Evolutionary conservation across 1,140 invertebrate genomes (phyloP).

Genomic region (Macrobrachium nipponense): DNA sequence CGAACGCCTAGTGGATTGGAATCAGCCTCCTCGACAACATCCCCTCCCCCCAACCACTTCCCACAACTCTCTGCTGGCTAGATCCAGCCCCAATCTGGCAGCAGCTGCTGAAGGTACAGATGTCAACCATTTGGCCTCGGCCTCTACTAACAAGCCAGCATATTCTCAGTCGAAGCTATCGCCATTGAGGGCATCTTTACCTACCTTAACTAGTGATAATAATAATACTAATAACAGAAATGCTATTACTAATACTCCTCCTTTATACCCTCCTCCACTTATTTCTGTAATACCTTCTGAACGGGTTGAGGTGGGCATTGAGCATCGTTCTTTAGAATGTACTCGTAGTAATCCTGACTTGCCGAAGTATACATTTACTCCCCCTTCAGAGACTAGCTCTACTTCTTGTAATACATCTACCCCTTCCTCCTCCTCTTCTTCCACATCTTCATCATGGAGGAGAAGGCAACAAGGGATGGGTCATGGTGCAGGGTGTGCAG

Average conservation of each 20-base stretch:
- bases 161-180: slow-evolving; percentile 59
- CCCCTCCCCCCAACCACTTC: slow-evolving; percentile 44
- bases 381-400: slow-evolving; percentile 51
- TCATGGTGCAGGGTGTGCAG: slow-evolving; percentile 55
- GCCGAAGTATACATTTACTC: slow-evolving; percentile 62
- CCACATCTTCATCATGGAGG: slow-evolving; percentile 34
- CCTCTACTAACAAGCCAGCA: slow-evolving; percentile 61
- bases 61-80: slow-evolving; percentile 54
- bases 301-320: slow-evolving; percentile 51
- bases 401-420: slow-evolving; percentile 47
- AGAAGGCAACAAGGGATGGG: slow-evolving; percentile 31
- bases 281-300: slow-evolving; percentile 56
- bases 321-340: slow-evolving; percentile 51
- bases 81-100: slow-evolving; percentile 61
- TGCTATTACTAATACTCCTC: slow-evolving; percentile 17
- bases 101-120: slow-evolving; percentile 53
- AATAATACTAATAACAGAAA: no score
- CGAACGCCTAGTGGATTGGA: slow-evolving; percentile 64
- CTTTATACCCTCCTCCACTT: slow-evolving; percentile 52
- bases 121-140: slow-evolving; percentile 54
- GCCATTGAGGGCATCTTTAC: slow-evolving; percentile 56
- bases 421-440: slow-evolving; percentile 48
- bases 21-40: slow-evolving; percentile 61
- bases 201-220: slow-evolving; percentile 39
- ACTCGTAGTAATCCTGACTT: slow-evolving; percentile 59